Conservation (phyloP, 1,140 invertebrate genomes). For the Leptopilina clavipes region DNA sequence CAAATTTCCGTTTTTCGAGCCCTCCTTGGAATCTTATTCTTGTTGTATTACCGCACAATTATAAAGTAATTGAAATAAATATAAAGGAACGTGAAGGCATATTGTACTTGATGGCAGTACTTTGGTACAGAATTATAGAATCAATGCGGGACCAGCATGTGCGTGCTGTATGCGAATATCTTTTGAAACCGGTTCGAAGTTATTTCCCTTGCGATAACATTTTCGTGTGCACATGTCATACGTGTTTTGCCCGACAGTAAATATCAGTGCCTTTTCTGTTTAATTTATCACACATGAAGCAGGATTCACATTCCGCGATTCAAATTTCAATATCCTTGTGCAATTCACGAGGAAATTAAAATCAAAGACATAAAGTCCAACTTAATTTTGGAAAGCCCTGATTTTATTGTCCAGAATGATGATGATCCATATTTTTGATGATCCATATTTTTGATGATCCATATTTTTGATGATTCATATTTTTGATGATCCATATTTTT, state of each 20-base stretch:
- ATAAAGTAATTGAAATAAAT: neutral
- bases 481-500: too few relatives aligned
- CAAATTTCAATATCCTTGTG: conserved; percentile 19
- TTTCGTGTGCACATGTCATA: conserved; percentile 31
- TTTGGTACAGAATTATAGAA: conserved; percentile 20
- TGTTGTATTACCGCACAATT: neutral
- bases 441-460: too few relatives aligned
- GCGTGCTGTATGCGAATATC: conserved; percentile 14
- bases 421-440: too few relatives aligned
- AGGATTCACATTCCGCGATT: conserved; percentile 18
- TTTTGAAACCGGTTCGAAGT: conserved; percentile 15
- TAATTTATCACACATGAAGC: conserved; percentile 21
- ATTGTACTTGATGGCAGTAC: neutral
- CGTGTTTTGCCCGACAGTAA: conserved; percentile 1
- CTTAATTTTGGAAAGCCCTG: too few relatives aligned
- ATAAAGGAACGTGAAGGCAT: neutral
- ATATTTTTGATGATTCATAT: too few relatives aligned
- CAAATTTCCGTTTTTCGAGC: too few relatives aligned
- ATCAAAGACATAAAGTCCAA: neutral
- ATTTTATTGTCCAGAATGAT: too few relatives aligned
- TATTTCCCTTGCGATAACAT: conserved; percentile 31
- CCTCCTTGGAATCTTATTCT: too few relatives aligned
- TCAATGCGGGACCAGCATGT: conserved; percentile 34
- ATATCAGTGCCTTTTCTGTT: neutral
- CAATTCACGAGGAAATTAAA: neutral